A percentile compares a stretch with the other conserved stretches of the same genome.
phyloP scores from a whole-genome alignment of 23 tunicate species.

The Aplidium turbinatum region DNA sequence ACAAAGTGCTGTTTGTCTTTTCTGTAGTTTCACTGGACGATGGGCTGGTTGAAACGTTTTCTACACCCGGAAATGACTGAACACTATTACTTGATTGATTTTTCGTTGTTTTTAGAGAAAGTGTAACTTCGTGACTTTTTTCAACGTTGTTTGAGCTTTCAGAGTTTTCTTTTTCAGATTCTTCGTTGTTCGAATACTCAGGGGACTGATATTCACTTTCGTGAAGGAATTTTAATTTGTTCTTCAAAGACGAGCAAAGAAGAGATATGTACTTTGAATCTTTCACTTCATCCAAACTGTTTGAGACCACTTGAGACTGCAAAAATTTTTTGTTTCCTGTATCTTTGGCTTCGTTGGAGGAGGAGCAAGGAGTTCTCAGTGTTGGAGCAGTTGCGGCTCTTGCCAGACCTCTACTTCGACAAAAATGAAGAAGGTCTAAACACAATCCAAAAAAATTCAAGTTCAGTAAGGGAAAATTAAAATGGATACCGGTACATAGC shows the following conservation, averaged over 20 bases:
- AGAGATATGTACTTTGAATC: slow-evolving; percentile 1
- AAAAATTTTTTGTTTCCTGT: neutral
- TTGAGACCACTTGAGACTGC: too few species aligned
- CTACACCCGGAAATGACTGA: too few species aligned
- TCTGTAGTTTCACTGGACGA: neutral
- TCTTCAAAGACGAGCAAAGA: slow-evolving; percentile 44
- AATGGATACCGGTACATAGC: too few species aligned
- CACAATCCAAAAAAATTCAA: neutral
- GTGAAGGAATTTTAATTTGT: slow-evolving; percentile 44
- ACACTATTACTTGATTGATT: too few species aligned
- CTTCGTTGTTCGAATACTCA: neutral
- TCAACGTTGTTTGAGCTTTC: neutral
- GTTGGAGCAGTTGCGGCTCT: slow-evolving; percentile 19
- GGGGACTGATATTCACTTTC: slow-evolving; percentile 13
- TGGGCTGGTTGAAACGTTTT: neutral
- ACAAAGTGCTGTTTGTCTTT: neutral
- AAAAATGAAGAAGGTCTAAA: slow-evolving; percentile 48
- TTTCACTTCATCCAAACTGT: slow-evolving; percentile 3
- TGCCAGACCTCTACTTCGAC: slow-evolving; percentile 30
- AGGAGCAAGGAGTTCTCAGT: neutral
- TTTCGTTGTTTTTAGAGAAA: too few species aligned
- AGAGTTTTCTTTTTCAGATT: neutral
- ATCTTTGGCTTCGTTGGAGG: neutral
- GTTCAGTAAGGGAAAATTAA: too few species aligned
- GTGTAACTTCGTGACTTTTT: too few species aligned